Base-by-base conservation (phyloP, 2,797 vertebrate genomes). In the Anabas testudineus region DNA sequence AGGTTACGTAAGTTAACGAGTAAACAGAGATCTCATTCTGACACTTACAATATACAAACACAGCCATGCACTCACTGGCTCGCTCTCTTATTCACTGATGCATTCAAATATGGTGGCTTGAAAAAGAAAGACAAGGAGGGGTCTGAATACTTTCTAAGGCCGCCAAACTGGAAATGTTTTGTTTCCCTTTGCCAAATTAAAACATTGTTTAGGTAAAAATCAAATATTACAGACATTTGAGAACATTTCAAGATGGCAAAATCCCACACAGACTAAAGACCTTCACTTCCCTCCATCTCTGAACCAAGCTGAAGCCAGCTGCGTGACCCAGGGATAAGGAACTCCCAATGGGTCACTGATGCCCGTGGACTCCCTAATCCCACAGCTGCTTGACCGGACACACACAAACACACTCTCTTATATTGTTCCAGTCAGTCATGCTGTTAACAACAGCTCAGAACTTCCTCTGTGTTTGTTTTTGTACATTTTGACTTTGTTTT, bases 321-420 rank as follows among this genome's bases (percentile, higher is more conserved):
- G 90, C 67, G 80, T 80, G 78, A 88, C 88, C 84, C 76, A 3
- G 60, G 43, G 63, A 80, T 74, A 82, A 71, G 78, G 80, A 72
- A 41, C 80, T 77, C 72, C 54, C 61, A 9, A 46, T 51, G 76
- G 88, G 84, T 89, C 88, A 76, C 62, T 19, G 80, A 74, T 80
- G 78, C 84, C 83, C 14, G 1, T 8, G 67, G 78, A 88, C 71
- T 71, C 74, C 53, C 45, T 85, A 81, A 83, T 80, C 74, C 79
- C 48, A 15, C 82, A 84, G 83, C 82, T 83, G 79, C 75, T 76
- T 58, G 63, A 66, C 66, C 63, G 39, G 39, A 74, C 67, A 64
- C 57, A 69, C 66, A 54, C 52, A 43, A 32, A 43, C 47, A 49
- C 46, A 74, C n/a, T 28, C 42, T 41, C 30, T 46, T 64, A 42